Conservation (phyloP, 2,113 vertebrate genomes). For the Podocnemis expansa region DNA sequence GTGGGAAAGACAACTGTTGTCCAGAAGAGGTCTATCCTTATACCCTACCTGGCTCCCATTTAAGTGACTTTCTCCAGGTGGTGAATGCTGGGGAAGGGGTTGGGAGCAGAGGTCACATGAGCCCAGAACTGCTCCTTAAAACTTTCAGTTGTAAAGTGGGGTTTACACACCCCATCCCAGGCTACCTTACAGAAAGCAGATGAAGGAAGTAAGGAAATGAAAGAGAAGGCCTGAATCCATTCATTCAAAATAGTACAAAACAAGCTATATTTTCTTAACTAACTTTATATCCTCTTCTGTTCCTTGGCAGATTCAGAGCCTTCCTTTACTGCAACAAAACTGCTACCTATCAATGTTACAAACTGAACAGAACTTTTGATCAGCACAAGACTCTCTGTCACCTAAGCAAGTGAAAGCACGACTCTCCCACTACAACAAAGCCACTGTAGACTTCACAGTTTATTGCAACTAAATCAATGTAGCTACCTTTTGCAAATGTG, state of each 20-base stretch:
- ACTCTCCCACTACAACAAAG: neutral
- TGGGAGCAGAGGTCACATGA: too few species aligned
- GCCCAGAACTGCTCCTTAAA: too few species aligned
- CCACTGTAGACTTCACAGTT: neutral
- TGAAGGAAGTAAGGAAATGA: too few species aligned
- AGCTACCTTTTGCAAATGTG: neutral
- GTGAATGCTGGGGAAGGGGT: too few species aligned
- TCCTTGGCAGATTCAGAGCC: neutral
- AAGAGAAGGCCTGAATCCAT: too few species aligned
- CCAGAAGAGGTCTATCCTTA: too few species aligned
- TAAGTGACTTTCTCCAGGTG: too few species aligned
- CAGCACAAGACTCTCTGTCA: neutral
- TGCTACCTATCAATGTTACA: neutral
- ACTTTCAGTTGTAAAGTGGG: too few species aligned
- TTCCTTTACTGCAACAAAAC: neutral
- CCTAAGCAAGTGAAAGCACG: neutral
- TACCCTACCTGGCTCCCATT: too few species aligned
- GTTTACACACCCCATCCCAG: too few species aligned
- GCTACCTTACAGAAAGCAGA: too few species aligned
- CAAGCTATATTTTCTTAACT: neutral
- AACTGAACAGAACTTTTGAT: neutral
- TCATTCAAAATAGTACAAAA: neutral
- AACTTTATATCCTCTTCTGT: neutral
- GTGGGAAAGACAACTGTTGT: too few species aligned
- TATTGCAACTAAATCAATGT: neutral